A percentile compares a stretch with the other conserved stretches of the same genome.
These are phyloP conservation scores for Silurus meridionalis DNA, from an alignment of 2,113 vertebrate genomes.

Conservation along the genomic window DNA sequence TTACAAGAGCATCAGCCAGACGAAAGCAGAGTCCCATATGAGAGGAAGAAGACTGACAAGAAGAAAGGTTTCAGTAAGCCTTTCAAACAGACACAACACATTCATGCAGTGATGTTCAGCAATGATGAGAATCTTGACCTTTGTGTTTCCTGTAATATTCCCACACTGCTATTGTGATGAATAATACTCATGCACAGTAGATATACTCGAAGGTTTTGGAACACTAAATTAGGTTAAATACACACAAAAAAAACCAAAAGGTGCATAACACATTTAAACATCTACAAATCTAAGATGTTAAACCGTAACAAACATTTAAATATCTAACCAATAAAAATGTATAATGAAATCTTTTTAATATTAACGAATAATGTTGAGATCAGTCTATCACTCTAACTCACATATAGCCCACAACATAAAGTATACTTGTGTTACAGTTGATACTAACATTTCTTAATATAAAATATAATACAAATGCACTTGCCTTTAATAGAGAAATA, in stretches of 20 bases:
- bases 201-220: neutral
- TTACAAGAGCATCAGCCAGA: constrained; percentile 45
- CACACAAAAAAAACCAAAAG: too few relatives aligned
- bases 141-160: neutral
- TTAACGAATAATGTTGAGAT: neutral
- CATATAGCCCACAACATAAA: neutral
- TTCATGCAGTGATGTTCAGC: constrained; percentile 1
- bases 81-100: neutral
- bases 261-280: too few relatives aligned
- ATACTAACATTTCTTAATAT: neutral
- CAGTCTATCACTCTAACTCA: neutral
- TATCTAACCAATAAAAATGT: neutral
- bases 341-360: neutral
- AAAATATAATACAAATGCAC: neutral
- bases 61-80: neutral
- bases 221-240: neutral
- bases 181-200: neutral
- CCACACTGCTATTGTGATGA: neutral
- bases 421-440: neutral
- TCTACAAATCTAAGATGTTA: neutral
- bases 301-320: neutral
- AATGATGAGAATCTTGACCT: constrained; percentile 28
- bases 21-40: neutral
- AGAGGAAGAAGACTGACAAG: constrained; percentile 2
- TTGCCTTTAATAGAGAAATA: neutral